Conservation (phyloP, 2,888 invertebrate genomes). For the Amphipyra berbera region DNA sequence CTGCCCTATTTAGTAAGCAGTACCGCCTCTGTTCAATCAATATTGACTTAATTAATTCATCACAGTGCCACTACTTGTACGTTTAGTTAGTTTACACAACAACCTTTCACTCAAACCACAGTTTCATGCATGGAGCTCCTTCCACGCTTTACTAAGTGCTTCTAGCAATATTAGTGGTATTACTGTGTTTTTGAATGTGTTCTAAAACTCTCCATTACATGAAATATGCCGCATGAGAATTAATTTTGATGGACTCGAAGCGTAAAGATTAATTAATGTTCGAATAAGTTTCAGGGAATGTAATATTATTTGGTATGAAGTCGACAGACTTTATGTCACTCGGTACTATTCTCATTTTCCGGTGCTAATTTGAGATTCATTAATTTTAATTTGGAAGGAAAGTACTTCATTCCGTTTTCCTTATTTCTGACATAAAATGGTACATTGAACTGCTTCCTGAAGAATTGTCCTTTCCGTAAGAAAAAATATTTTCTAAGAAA, state of each 20-base stretch:
- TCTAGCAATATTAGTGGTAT: slow-evolving; percentile 23
- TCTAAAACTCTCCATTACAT: slow-evolving; percentile 16
- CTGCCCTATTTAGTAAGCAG: slow-evolving; percentile 30
- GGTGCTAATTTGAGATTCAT: slow-evolving; percentile 20
- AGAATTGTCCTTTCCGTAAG: slow-evolving; percentile 19
- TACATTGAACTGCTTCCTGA: slow-evolving; percentile 21
- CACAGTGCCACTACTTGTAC: slow-evolving; percentile 43
- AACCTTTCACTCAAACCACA: slow-evolving; percentile 33
- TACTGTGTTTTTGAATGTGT: neutral
- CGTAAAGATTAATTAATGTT: slow-evolving; percentile 42
- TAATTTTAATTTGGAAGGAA: slow-evolving; percentile 11
- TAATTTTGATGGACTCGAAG: slow-evolving; percentile 30
- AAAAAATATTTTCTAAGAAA: slow-evolving; percentile 41
- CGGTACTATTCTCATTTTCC: slow-evolving; percentile 21
- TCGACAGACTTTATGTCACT: slow-evolving; percentile 18
- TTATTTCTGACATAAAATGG: slow-evolving; percentile 25
- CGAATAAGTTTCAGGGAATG: slow-evolving; percentile 32
- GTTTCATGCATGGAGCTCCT: slow-evolving; percentile 22
- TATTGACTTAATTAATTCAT: slow-evolving; percentile 70
- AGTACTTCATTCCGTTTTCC: slow-evolving; percentile 13
- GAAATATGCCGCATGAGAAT: slow-evolving; percentile 24
- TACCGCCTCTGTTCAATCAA: slow-evolving; percentile 60
- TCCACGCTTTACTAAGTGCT: slow-evolving; percentile 20
- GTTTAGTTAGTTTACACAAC: slow-evolving; percentile 53
- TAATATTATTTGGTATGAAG: slow-evolving; percentile 9